A percentile compares a stretch with the other conserved stretches of the same genome.
Conservation (phyloP, 53 echinoderm and acorn worm species). For the Luidia sarsii region DNA sequence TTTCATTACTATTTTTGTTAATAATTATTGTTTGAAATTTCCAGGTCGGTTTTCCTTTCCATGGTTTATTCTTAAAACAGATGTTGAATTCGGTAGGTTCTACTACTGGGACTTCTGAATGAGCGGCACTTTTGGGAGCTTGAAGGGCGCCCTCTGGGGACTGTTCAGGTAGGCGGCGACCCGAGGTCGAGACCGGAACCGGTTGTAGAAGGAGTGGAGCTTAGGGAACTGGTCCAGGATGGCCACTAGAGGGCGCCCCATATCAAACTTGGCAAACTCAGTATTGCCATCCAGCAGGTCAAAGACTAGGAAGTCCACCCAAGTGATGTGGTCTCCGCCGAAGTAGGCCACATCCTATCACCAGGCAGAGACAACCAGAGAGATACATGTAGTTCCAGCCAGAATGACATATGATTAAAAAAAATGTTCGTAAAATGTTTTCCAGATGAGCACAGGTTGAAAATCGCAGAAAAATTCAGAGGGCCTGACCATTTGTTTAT, state of each 20-base stretch:
- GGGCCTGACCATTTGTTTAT: too few relatives aligned
- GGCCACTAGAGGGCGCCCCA: slow-evolving; percentile 79
- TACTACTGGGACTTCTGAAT: not conserved
- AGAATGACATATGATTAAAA: too few relatives aligned
- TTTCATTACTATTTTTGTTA: too few relatives aligned
- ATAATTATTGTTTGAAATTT: too few relatives aligned
- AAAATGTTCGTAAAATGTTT: too few relatives aligned
- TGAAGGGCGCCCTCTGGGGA: slow-evolving; percentile 60
- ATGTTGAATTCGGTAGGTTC: not conserved
- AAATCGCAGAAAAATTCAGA: too few relatives aligned
- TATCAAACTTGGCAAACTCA: slow-evolving; percentile 75
- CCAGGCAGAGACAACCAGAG: not conserved
- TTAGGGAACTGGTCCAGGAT: slow-evolving; percentile 77
- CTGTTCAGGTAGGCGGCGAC: slow-evolving; percentile 76
- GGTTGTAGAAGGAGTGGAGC: slow-evolving; percentile 89
- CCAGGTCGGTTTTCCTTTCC: too few relatives aligned
- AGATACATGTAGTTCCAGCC: too few relatives aligned
- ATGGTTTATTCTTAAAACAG: not conserved
- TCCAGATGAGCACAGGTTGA: too few relatives aligned
- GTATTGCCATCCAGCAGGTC: slow-evolving; percentile 75
- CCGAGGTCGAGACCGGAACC: slow-evolving; percentile 63
- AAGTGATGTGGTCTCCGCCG: slow-evolving; percentile 74
- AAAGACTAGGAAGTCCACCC: slow-evolving; percentile 95
- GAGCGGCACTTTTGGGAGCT: slow-evolving; percentile 59
- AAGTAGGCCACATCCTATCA: slow-evolving; percentile 78